A percentile compares a stretch with the other conserved stretches of the same genome.
Conservation (phyloP, 2,113 vertebrate species). For the Leptodactylus fuscus region DNA sequence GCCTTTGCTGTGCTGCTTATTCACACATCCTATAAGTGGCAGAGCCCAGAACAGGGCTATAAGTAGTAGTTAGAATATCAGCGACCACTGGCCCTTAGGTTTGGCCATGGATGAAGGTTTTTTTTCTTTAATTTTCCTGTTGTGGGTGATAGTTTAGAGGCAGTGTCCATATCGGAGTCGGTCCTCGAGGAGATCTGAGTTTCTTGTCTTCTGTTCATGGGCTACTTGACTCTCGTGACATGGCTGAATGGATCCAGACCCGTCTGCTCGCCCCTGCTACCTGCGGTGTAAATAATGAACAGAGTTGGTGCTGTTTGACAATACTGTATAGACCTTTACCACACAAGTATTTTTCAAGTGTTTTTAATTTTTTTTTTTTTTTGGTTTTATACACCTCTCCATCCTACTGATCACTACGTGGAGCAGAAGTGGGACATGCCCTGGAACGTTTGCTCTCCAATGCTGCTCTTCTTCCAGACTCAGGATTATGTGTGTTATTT, state of each 20-base stretch:
- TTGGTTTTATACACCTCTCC: slow-evolving; percentile 69
- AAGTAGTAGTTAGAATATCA: no score
- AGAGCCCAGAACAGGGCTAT: no score
- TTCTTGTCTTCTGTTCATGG: neutral
- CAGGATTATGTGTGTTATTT: slow-evolving; percentile 88
- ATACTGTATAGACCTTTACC: slow-evolving; percentile 90
- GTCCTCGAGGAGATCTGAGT: no score
- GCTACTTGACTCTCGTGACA: neutral
- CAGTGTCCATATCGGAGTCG: no score
- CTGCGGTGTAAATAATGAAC: slow-evolving; percentile 62
- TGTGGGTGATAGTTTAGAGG: neutral
- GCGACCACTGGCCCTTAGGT: no score
- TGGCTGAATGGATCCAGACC: neutral
- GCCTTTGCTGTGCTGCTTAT: no score
- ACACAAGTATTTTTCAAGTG: slow-evolving; percentile 84
- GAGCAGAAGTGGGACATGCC: slow-evolving; percentile 81
- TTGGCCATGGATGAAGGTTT: no score
- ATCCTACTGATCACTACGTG: slow-evolving; percentile 67
- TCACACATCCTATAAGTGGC: no score
- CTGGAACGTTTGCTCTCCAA: slow-evolving; percentile 93
- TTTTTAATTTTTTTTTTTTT: slow-evolving; percentile 63
- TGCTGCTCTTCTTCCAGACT: slow-evolving; percentile 96
- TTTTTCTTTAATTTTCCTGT: neutral
- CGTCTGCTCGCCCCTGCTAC: slow-evolving; percentile 75
- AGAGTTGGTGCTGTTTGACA: slow-evolving; percentile 84